Evolutionary conservation across 2,113 vertebrate genomes (phyloP).

Genomic region (Bos indicus): DNA sequence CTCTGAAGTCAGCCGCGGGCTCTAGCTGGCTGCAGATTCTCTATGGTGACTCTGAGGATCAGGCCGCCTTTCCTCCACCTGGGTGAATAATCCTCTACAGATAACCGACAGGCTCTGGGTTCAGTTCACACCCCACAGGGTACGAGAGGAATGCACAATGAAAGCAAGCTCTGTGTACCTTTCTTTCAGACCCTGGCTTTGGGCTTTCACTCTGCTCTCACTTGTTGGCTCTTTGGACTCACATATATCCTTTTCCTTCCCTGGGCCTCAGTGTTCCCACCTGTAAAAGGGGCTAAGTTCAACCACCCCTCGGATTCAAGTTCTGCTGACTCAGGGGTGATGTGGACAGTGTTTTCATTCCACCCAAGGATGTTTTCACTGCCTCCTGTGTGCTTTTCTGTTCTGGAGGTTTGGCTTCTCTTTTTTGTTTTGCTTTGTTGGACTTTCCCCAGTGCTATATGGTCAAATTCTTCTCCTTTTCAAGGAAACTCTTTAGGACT

Average conservation of each 20-base stretch:
- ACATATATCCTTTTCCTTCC: background rate
- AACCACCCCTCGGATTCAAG: background rate
- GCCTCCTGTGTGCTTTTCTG: background rate
- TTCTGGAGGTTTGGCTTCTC: background rate
- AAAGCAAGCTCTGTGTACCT: background rate
- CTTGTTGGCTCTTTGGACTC: background rate
- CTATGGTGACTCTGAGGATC: background rate
- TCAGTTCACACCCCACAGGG: background rate
- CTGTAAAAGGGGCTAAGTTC: background rate
- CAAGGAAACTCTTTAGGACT: background rate
- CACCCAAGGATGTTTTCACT: background rate
- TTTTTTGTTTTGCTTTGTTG: background rate
- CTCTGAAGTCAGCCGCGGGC: background rate
- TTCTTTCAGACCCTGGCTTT: background rate
- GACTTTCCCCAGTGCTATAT: background rate
- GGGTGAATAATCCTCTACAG: background rate
- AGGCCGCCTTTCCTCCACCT: background rate
- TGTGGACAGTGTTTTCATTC: background rate
- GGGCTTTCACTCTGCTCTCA: background rate
- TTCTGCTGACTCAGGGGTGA: background rate
- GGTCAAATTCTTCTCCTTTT: background rate
- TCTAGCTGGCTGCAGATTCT: background rate
- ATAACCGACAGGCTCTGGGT: background rate
- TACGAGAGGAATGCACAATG: accelerated
- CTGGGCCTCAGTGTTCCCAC: background rate